Percentiles rank a stretch among this genome's conserved stretches.
These are phyloP conservation scores for Schizothorax lantsangensis DNA, from an alignment of 2,797 vertebrate species.

Conservation along the genomic window DNA sequence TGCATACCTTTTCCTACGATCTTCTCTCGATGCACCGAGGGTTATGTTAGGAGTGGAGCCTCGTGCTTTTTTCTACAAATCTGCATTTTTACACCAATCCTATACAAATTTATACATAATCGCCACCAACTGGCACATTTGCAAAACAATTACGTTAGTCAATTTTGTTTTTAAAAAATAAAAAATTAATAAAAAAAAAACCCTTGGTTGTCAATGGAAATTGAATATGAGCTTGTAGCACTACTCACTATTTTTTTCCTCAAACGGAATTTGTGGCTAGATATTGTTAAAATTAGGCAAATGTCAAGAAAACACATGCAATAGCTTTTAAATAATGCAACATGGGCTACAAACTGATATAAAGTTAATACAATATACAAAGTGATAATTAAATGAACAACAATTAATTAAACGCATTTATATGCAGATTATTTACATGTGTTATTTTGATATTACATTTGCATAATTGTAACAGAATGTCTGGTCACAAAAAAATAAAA, in stretches of 20 bases:
- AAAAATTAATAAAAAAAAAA: not conserved
- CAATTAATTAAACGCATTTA: not conserved
- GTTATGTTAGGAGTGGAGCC: not conserved
- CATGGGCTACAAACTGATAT: not conserved
- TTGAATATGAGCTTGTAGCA: not conserved
- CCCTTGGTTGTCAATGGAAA: too few relatives aligned
- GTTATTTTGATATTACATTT: too few relatives aligned
- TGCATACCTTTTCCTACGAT: not conserved
- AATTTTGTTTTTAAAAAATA: too few relatives aligned
- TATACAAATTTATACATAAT: not conserved
- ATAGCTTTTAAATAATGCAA: not conserved
- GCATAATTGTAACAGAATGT: too few relatives aligned
- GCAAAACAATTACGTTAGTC: not conserved
- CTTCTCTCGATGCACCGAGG: not conserved
- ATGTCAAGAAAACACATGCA: not conserved
- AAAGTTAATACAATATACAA: not conserved
- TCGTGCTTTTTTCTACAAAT: not conserved
- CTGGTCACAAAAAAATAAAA: too few relatives aligned
- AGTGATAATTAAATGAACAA: not conserved
- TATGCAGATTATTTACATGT: not conserved
- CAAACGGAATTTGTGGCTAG: not conserved
- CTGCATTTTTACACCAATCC: not conserved
- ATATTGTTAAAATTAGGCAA: not conserved
- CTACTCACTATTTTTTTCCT: not conserved
- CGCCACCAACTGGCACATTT: not conserved